These are phyloP conservation scores for Rhabdomys pumilio DNA, from an alignment of 2,797 vertebrate species.

Conservation along the genomic window DNA sequence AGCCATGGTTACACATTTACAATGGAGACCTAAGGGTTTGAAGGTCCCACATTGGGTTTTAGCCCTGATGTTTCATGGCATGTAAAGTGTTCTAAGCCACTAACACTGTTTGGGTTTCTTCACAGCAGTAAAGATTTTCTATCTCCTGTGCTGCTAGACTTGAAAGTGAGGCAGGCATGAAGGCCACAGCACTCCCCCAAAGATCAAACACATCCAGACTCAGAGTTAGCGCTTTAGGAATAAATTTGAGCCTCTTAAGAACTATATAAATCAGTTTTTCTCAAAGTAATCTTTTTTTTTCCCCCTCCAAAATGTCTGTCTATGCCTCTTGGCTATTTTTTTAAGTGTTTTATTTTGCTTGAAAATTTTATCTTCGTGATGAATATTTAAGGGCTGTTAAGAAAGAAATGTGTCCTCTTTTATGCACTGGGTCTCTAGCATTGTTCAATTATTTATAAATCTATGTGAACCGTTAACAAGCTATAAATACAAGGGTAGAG, in stretches of 20 bases:
- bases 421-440: conserved; percentile 66
- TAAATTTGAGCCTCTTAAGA: background rate
- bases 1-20: background rate
- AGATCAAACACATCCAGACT: conserved; percentile 46
- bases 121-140: background rate
- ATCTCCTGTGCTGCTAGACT: background rate
- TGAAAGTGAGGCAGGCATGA: background rate
- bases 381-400: conserved; percentile 80
- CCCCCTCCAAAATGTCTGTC: background rate
- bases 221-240: conserved; percentile 25
- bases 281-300: conserved; percentile 23
- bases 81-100: background rate
- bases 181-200: background rate
- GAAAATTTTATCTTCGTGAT: conserved; percentile 75
- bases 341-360: conserved; percentile 78
- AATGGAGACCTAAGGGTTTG: background rate
- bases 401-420: conserved; percentile 76
- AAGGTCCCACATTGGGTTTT: background rate
- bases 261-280: conserved; percentile 52
- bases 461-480: conserved; percentile 71
- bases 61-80: background rate
- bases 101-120: background rate
- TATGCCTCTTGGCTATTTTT: conserved; percentile 69
- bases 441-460: conserved; percentile 82
- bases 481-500: conserved; percentile 81